A percentile compares a stretch with the other conserved stretches of the same genome.
Conservation (phyloP, 2,888 invertebrate genomes). For the Melinaea menophilus region DNA sequence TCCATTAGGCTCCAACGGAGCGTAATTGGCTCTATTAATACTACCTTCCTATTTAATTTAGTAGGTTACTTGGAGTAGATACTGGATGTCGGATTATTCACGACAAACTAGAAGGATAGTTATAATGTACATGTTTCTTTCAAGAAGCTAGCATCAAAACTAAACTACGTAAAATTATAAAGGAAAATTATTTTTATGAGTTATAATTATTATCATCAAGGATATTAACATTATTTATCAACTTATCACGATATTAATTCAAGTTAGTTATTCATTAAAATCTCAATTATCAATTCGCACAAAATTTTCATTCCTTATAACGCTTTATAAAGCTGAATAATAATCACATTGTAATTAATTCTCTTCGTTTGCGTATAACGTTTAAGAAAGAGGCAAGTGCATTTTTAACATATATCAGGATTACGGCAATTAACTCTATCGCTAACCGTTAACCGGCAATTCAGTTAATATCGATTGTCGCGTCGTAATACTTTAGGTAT, state of each 20-base stretch:
- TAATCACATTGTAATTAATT: background rate
- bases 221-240: too few relatives aligned
- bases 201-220: too few relatives aligned
- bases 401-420: background rate
- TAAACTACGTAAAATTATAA: background rate
- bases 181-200: too few relatives aligned
- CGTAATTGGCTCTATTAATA: conserved; percentile 2
- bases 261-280: too few relatives aligned
- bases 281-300: too few relatives aligned
- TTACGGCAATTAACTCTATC: conserved; percentile 1
- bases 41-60: background rate
- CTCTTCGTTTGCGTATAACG: background rate
- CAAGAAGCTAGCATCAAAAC: background rate
- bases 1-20: background rate
- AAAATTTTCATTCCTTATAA: background rate
- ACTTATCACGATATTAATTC: too few relatives aligned
- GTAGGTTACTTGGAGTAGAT: background rate
- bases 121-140: background rate
- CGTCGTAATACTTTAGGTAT: background rate
- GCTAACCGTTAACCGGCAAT: conserved; percentile 3
- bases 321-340: background rate
- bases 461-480: background rate
- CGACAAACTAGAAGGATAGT: background rate
- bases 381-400: background rate
- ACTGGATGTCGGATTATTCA: background rate